Evolutionary conservation across 2,113 vertebrate species (phyloP).

Genomic region (Ciconia boyciana): DNA sequence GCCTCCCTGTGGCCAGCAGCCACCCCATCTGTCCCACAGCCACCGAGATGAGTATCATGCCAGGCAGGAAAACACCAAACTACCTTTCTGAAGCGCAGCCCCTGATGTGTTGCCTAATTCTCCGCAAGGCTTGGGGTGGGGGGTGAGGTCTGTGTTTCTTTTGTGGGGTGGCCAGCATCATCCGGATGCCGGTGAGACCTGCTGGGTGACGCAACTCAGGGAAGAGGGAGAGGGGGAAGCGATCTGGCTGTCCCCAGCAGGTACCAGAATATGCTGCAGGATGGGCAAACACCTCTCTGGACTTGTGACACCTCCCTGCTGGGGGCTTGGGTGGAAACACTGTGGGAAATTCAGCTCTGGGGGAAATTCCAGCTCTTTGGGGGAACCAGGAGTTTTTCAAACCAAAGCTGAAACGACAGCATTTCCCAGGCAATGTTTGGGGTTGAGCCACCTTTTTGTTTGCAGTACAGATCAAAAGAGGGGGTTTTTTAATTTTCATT

Average conservation of each 20-base stretch:
- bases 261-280: not conserved
- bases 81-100: not conserved
- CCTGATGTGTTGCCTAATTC: not conserved
- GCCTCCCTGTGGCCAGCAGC: not conserved
- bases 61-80: slow-evolving; percentile 37
- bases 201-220: rapidly evolving
- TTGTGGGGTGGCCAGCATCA: not conserved
- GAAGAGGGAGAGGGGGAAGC: not conserved
- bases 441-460: not conserved
- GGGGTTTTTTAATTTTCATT: not conserved
- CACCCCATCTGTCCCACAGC: not conserved
- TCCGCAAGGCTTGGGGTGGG: not conserved
- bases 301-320: rapidly evolving
- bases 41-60: not conserved
- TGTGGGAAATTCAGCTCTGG: not conserved
- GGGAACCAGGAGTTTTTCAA: not conserved
- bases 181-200: rapidly evolving
- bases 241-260: not conserved
- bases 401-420: not conserved
- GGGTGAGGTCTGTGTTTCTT: not conserved
- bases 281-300: rapidly evolving
- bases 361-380: not conserved
- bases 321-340: not conserved
- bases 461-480: not conserved
- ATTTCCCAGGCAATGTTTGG: not conserved